Conservation (phyloP, 2,888 invertebrate species). For the Aspidiotus destructor region DNA sequence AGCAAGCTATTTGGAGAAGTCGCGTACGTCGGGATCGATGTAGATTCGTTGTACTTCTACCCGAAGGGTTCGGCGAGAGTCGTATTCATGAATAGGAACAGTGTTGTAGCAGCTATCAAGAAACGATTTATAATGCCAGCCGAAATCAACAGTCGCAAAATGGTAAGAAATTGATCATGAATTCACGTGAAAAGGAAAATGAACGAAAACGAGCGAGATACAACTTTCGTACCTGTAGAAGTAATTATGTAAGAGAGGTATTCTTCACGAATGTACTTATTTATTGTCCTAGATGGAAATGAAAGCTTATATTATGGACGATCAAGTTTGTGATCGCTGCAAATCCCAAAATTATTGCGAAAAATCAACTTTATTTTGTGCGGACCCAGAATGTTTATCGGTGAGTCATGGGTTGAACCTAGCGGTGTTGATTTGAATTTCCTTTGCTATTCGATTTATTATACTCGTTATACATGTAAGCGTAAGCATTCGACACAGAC, state of each 20-base stretch:
- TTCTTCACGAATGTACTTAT: neutral
- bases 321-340: conserved; percentile 26
- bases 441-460: neutral
- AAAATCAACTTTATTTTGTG: conserved; percentile 21
- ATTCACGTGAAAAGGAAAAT: neutral
- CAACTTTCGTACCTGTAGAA: neutral
- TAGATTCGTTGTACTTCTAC: conserved; percentile 18
- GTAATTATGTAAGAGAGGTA: neutral
- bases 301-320: conserved; percentile 22
- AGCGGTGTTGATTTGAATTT: neutral
- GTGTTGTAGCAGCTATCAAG: conserved; percentile 19
- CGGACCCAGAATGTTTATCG: conserved; percentile 23
- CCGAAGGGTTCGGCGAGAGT: conserved; percentile 29
- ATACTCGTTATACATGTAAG: too few species aligned
- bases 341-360: neutral
- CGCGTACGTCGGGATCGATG: conserved; percentile 26
- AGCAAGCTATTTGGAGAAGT: conserved; percentile 22
- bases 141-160: conserved; percentile 27
- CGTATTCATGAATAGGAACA: conserved; percentile 7
- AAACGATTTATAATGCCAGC: conserved; percentile 24
- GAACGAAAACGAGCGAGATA: neutral
- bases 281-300: conserved; percentile 25
- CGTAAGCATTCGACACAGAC: too few species aligned
- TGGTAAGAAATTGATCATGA: conserved; percentile 4
- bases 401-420: neutral